Percentiles rank a stretch among this genome's conserved stretches.
phyloP scores from a whole-genome alignment of 2,113 vertebrate genomes.

The Oophaga pumilio region DNA sequence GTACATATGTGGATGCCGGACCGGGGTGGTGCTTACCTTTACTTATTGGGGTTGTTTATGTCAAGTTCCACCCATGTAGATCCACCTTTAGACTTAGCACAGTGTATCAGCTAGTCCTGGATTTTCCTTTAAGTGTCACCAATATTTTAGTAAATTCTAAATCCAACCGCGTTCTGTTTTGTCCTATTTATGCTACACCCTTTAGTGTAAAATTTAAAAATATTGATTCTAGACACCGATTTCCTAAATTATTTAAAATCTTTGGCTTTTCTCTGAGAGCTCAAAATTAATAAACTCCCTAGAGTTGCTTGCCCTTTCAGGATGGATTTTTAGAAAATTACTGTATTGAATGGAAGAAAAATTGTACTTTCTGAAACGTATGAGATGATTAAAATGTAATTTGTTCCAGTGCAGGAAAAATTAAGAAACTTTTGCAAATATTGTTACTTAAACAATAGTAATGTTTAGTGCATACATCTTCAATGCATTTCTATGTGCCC shows the following conservation, averaged over 20 bases:
- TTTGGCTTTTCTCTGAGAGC: background rate
- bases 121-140: background rate
- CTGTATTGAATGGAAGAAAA: background rate
- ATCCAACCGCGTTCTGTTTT: background rate
- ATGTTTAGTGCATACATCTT: background rate
- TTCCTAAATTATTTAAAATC: conserved; percentile 7
- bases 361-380: background rate
- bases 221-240: background rate
- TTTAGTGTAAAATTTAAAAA: conserved; percentile 1
- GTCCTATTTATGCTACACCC: background rate
- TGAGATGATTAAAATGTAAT: background rate
- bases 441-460: too few species aligned
- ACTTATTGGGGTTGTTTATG: too few species aligned
- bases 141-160: background rate
- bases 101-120: background rate
- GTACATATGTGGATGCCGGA: too few species aligned
- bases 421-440: background rate
- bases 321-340: conserved; percentile 10
- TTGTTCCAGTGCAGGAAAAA: background rate
- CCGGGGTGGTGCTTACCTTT: too few species aligned
- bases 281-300: background rate
- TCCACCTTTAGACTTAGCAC: too few species aligned
- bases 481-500: background rate
- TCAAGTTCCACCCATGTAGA: too few species aligned
- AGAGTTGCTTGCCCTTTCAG: background rate